Evolutionary conservation across 2,888 invertebrate species (phyloP), one percentile per base, ranked within the genome.

Genomic region (Beris chalybata): DNA sequence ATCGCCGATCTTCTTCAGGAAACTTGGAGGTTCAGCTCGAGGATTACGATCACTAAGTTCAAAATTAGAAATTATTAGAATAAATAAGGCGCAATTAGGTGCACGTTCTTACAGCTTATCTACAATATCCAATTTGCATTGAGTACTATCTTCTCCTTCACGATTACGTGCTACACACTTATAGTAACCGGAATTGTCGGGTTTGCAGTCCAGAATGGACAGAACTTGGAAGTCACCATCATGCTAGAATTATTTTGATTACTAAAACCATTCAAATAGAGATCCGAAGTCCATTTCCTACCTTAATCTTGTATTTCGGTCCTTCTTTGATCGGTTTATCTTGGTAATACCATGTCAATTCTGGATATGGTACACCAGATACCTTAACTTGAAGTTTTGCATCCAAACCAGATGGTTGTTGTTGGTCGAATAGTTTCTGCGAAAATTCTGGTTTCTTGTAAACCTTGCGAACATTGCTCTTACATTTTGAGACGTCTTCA

Each of bases 1-100:
- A 77, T 95, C 94, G 0, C 93, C 93, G 74, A 95, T 90, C 76
- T 88, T 90, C 83, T 95, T 95, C 74, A 95, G 82, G 85, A 95
- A 95, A 55, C 89, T 86, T 4, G 95, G 94, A 0, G 93, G 87
- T 78, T 95, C 95, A 48, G 89, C 86, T 74, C 88, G 90, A 73
- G 89, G 87, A 71, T 85, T 86, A 73, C 87, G 86, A 71, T 88
- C 89, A 59, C 92, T 93, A 38, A 7, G 56, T 29, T 5, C 54
- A 31, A 5, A 38, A 56, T 45, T 48, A n/a, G 52, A 50, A 15
- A 65, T 22, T 13, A 61, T 56, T 48, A 38, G 31, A 45, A 54
- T 59, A 53, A 61, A 50, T 31, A 45, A 29, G 5, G 5, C 38
- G 5, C 38, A 3, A 44, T 58, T 45, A 57, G 9, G 11, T 38